Percentiles rank a stretch among this genome's conserved stretches.
phyloP scores from a whole-genome alignment of 2,113 vertebrate genomes.

The Abramis brama region DNA sequence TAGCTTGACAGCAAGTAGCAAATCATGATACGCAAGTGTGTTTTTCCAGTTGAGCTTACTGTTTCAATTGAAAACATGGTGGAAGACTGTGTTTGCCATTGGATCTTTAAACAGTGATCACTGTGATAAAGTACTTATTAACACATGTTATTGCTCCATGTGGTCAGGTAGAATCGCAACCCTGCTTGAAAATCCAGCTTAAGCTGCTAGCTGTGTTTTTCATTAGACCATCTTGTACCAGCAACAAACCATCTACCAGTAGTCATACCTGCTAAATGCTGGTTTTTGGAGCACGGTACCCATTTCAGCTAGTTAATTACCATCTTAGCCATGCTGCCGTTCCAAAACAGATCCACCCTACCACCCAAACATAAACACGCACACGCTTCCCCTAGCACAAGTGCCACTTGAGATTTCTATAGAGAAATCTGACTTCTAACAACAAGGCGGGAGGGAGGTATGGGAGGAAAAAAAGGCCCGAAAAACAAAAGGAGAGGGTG shows the following conservation, averaged over 20 bases:
- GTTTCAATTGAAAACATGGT: not conserved
- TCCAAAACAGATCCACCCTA: constrained; percentile 48
- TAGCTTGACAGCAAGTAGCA: not conserved
- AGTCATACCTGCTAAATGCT: not conserved
- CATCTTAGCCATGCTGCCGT: not conserved
- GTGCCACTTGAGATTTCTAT: constrained; percentile 68
- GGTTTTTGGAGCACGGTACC: not conserved
- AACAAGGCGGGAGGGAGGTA: not conserved
- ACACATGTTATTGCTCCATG: not conserved
- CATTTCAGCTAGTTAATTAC: not conserved
- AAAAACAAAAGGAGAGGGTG: constrained; percentile 11
- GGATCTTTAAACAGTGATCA: not conserved
- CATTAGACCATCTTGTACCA: not conserved
- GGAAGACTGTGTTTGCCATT: not conserved
- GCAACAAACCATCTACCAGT: not conserved
- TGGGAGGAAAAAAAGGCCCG: not conserved
- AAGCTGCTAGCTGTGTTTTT: not conserved
- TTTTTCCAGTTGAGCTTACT: not conserved
- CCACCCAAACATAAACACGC: constrained; percentile 49
- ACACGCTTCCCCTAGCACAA: constrained; percentile 65
- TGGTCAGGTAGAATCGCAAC: not conserved
- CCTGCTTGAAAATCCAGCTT: not conserved
- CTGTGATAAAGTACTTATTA: not conserved
- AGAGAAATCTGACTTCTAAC: constrained; percentile 53
- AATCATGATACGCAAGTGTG: too few species aligned